These are phyloP conservation scores for Bombus waltoni DNA, from an alignment of 1,140 invertebrate species.

Conservation along the genomic window DNA sequence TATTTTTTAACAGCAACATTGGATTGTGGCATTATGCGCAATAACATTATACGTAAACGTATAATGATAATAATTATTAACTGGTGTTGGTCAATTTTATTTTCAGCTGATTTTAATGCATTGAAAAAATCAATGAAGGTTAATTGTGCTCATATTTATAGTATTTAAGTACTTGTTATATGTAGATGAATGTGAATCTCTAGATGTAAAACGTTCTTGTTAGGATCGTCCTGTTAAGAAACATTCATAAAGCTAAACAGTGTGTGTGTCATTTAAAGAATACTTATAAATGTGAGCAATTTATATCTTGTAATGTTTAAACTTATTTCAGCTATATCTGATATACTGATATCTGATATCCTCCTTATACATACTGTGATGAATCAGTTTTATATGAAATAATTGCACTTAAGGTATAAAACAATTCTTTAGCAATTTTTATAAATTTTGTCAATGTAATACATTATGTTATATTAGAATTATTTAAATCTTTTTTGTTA, in stretches of 20 bases:
- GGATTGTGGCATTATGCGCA: not conserved
- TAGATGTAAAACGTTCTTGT: not conserved
- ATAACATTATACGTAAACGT: not conserved
- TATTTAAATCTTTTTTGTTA: not conserved
- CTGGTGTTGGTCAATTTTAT: not conserved
- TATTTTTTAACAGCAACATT: constrained; percentile 11
- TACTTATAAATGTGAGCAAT: constrained; percentile 10
- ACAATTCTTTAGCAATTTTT: not conserved
- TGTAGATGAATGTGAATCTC: not conserved
- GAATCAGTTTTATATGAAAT: not conserved
- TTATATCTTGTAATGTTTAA: not conserved
- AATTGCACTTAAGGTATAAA: not conserved
- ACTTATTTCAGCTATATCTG: constrained; percentile 5
- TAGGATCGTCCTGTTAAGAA: not conserved
- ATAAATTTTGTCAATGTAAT: not conserved
- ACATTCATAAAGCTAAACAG: not conserved
- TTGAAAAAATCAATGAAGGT: not conserved
- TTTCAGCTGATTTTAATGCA: constrained; percentile 21
- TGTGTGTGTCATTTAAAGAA: not conserved
- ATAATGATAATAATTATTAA: constrained; percentile 25
- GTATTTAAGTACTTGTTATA: not conserved
- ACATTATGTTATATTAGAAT: not conserved
- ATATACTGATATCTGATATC: not conserved
- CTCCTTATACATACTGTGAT: not conserved
- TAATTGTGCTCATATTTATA: constrained; percentile 19